Percentiles rank a stretch among this genome's conserved stretches.
These are phyloP conservation scores for Anguilla anguilla DNA, from an alignment of 2,797 vertebrate species.

Conservation along the genomic window DNA sequence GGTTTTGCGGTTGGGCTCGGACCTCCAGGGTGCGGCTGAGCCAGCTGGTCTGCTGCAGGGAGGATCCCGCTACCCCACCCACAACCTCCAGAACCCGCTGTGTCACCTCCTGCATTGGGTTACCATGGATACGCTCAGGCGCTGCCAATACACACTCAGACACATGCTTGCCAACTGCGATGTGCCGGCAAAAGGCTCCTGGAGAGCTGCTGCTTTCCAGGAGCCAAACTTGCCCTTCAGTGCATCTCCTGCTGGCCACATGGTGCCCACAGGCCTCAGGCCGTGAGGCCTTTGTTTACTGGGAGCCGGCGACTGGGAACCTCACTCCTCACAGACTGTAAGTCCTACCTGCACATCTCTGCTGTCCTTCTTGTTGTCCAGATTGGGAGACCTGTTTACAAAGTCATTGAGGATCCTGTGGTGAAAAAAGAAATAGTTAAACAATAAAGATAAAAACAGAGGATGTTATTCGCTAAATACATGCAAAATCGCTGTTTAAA, in stretches of 20 bases:
- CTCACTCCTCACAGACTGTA: background rate
- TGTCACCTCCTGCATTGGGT: constrained; percentile 84
- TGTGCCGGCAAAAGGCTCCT: background rate
- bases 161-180: background rate
- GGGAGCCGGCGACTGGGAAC: background rate
- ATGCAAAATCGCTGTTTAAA: background rate
- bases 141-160: background rate
- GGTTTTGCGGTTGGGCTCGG: constrained; percentile 89
- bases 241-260: background rate
- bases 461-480: background rate
- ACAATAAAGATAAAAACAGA: background rate
- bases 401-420: constrained; percentile 91
- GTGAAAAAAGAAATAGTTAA: background rate
- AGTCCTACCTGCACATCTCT: constrained; percentile 88
- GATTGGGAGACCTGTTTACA: constrained; percentile 84
- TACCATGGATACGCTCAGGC: constrained; percentile 14
- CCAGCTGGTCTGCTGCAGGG: constrained; percentile 97
- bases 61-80: constrained; percentile 89
- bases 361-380: constrained; percentile 93
- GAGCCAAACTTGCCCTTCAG: background rate
- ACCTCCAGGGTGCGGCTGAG: constrained; percentile 95
- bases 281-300: background rate
- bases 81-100: constrained; percentile 92
- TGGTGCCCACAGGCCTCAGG: background rate
- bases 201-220: background rate